These are phyloP conservation scores for Planococcus citri DNA, from an alignment of 1,140 invertebrate species.

Conservation along the genomic window DNA sequence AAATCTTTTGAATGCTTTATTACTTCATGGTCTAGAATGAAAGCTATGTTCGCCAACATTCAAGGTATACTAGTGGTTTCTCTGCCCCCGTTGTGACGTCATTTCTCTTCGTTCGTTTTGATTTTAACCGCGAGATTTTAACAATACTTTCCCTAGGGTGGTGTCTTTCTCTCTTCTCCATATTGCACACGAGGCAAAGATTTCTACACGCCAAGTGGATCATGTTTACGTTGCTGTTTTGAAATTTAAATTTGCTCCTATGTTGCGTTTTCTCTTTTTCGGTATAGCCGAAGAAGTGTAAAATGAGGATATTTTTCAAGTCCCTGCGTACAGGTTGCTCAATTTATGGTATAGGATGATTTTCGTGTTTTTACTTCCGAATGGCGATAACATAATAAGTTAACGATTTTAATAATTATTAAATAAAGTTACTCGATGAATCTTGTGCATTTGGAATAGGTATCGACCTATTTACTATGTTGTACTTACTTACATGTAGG, in stretches of 20 bases:
- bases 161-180: neutral
- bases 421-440: too few relatives aligned
- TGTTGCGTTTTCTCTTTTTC: too few relatives aligned
- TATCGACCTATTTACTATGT: too few relatives aligned
- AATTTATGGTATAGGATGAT: too few relatives aligned
- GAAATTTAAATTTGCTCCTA: neutral
- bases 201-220: neutral
- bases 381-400: too few relatives aligned
- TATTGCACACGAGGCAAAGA: neutral
- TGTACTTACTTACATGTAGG: too few relatives aligned
- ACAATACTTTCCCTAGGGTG: neutral
- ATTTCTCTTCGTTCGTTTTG: slow-evolving; percentile 6
- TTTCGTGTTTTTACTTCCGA: too few relatives aligned
- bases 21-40: slow-evolving; percentile 2
- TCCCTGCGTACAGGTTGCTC: neutral
- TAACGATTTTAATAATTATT: too few relatives aligned
- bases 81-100: neutral
- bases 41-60: neutral
- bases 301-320: neutral
- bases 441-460: too few relatives aligned
- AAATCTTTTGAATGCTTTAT: neutral
- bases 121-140: neutral
- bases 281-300: neutral
- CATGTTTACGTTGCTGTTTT: neutral
- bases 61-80: neutral